Evolutionary conservation across 2,113 vertebrate genomes (phyloP).

Genomic region (Odocoileus hemionus): DNA sequence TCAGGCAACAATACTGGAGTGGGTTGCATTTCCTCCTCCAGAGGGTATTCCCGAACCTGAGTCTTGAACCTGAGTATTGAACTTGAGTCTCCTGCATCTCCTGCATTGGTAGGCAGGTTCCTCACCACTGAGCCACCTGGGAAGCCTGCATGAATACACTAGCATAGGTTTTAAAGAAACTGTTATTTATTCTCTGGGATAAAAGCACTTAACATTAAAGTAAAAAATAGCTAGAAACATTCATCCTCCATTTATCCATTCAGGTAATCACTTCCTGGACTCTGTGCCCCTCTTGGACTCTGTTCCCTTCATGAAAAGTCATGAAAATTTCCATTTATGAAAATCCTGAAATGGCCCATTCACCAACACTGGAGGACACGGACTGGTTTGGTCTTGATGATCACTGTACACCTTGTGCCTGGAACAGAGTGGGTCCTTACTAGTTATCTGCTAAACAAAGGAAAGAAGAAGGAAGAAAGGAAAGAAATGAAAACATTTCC

Average conservation of each 20-base stretch:
- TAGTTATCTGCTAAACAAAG: not conserved
- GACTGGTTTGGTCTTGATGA: not conserved
- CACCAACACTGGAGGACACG: not conserved
- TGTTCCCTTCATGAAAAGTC: not conserved
- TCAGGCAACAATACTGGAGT: not conserved
- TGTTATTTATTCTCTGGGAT: conserved; percentile 4
- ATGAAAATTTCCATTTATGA: not conserved
- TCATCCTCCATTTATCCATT: not conserved
- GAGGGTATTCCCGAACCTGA: not conserved
- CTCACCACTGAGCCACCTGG: not conserved
- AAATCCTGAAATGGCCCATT: not conserved
- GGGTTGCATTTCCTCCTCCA: not conserved
- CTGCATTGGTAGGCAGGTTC: not conserved
- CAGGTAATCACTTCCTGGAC: not conserved
- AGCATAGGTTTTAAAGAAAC: conserved; percentile 19
- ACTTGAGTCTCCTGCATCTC: not conserved
- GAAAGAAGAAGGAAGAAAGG: not conserved
- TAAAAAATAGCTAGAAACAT: conserved; percentile 10
- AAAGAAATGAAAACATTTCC: not conserved
- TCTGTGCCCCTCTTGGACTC: not conserved
- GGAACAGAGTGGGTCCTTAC: not conserved
- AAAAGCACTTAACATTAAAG: conserved; percentile 8
- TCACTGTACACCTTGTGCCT: not conserved
- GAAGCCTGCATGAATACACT: not conserved
- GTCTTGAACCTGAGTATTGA: not conserved